Evolutionary conservation across 2,113 vertebrate species (phyloP), one percentile per base, ranked within the genome.

Genomic region (Paracanthobrama guichenoti): DNA sequence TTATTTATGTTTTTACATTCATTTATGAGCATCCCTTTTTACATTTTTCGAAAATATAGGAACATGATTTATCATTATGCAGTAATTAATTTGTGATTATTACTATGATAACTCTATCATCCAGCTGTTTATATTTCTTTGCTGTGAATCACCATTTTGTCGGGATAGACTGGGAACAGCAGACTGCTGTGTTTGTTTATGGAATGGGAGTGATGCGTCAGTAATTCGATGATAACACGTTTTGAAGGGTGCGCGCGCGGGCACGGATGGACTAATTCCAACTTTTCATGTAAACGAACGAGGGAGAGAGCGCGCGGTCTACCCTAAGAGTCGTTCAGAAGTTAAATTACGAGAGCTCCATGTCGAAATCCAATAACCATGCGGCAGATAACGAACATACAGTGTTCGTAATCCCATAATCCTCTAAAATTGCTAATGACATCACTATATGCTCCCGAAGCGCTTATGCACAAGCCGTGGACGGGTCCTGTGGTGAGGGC

Each of bases 371-470:
- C 76, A 89, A 84, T 86, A 89, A 86, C 26, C 46, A 42, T 26
- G 14, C 20, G 14, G 74, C 73, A 82, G 75, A 89, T 87, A 84
- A 84, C 35, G 22, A 89, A 84, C 81, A 85, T 76, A 79, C 69
- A 79, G 84, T 35, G 46, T 84, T 86, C 84, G 64, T 88, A 87
- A 86, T 89, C 88, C 84, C 82, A 84, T 90, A 90, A 87, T 87
- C 88, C 83, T 76, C 28, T 48, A 85, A 86, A 87, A 86, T 87
- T 79, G 85, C 79, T 83, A 82, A 88, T 90, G 87, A 86, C 85
- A 86, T 86, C 79, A 88, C 79, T 75, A 31, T 48, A 28, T 39
- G 39, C 82, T 79, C 26, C 66, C 11, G 4, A 69, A 14, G 31
- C 18, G 26, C 18, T 57, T 57, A 42, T 13, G 76, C 35, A 16